A percentile compares a stretch with the other conserved stretches of the same genome.
These are phyloP conservation scores for Drosophila subobscura DNA, from an alignment of 1,140 invertebrate species.

Conservation along the genomic window DNA sequence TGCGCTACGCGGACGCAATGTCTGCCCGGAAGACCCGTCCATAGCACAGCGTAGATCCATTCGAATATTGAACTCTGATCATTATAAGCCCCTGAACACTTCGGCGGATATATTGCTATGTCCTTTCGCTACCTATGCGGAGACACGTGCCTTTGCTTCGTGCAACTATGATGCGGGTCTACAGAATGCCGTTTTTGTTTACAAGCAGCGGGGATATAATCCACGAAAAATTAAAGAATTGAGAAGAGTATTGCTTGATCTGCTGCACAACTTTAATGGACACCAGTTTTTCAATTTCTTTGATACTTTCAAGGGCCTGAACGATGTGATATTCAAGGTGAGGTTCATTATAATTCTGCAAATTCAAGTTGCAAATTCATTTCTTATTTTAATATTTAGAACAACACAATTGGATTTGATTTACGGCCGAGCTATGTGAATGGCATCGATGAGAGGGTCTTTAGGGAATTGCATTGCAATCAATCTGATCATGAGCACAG, in stretches of 20 bases:
- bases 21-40: neutral
- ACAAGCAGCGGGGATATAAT: neutral
- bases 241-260: neutral
- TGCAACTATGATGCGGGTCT: constrained; percentile 11
- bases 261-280: too few relatives aligned
- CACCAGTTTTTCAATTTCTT: constrained; percentile 36
- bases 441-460: constrained; percentile 25
- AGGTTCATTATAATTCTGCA: neutral
- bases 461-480: constrained; percentile 26
- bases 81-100: constrained; percentile 1
- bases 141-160: neutral
- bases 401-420: constrained; percentile 27
- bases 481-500: too few relatives aligned
- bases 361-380: neutral
- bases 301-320: constrained; percentile 6
- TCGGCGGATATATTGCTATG: constrained; percentile 36
- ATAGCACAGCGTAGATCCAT: neutral
- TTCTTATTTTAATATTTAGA: constrained; percentile 15
- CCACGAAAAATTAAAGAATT: neutral
- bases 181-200: neutral
- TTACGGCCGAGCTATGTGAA: constrained; percentile 17
- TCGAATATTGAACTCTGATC: constrained; percentile 22
- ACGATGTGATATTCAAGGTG: constrained; percentile 46
- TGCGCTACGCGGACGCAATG: constrained; percentile 21
- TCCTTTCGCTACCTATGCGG: constrained; percentile 7